Base-by-base conservation (phyloP, 2,797 vertebrate species). In the Echiichthys vipera region DNA sequence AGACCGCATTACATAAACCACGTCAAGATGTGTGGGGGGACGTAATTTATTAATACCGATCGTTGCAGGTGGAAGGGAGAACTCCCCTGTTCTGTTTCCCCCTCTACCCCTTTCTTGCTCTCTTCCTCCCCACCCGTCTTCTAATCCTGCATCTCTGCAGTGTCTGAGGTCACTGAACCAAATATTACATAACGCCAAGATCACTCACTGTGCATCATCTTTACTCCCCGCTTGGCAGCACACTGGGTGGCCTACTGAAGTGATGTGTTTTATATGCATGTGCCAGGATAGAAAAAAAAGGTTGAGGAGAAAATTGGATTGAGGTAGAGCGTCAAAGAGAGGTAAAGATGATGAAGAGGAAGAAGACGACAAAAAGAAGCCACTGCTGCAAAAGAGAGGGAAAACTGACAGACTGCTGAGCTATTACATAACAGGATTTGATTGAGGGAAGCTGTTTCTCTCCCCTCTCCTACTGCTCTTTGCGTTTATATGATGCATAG, bases 131-230 rank as follows among this genome's bases (percentile, higher is more conserved):
- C n/a, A 8, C 36, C 46, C 54, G 3, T 57, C 43, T 34, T 37
- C 49, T 51, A 18, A 69, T 64, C 63, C 75, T 40, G 50, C 50
- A 32, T 83, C 73, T 82, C 79, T 79, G 81, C 88, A 88, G 84
- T 45, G 22, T 89, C 83, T 80, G 76, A 80, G 85, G 89, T 86
- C 87, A 85, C 70, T 47, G 74, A 88, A 81, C 71, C 77, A 67
- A 47, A 75, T 32, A 77, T 90, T 89, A 78, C 78, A 61, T 87
- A 90, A 91, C 51, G 7, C 36, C 63, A 62, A 58, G 77, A 88
- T 87, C 83, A 64, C 84, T 88, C 84, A 65, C 71, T 71, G 11
- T 65, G 72, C 76, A 73, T 72, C 74, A 66, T 46, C 46, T 75
- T 47, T 34, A 46, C 45, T 46, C 65, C 59, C 72, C 8, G 67